Percentiles rank a stretch among this genome's conserved stretches.
Conservation (phyloP, 2,888 invertebrate genomes). For the Bedellia somnulentella region DNA sequence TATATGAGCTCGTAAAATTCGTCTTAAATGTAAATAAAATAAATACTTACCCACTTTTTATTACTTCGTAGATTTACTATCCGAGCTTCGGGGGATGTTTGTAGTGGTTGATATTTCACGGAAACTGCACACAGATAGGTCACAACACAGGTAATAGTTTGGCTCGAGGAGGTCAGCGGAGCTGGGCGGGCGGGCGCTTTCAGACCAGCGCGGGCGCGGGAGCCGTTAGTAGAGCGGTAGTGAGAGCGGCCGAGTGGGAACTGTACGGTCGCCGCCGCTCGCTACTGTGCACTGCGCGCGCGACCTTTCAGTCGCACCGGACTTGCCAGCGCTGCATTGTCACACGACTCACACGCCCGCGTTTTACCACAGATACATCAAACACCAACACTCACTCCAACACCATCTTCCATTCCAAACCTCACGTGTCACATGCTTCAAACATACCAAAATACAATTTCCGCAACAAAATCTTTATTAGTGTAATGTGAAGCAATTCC, state of each 20-base stretch:
- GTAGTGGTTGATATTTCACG: neutral
- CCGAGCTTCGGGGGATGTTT: neutral
- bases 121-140: neutral
- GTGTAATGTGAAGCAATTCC: neutral
- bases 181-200: slow-evolving; percentile 22
- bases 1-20: slow-evolving; percentile 3
- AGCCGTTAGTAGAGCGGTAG: neutral
- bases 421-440: neutral
- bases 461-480: neutral
- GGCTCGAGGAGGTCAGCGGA: slow-evolving; percentile 4
- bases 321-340: no score
- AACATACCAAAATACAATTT: neutral
- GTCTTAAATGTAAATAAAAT: slow-evolving; percentile 9
- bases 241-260: neutral
- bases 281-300: neutral
- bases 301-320: no score
- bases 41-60: slow-evolving; percentile 47
- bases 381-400: no score
- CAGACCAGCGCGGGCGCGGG: neutral
- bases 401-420: no score
- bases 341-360: no score
- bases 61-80: slow-evolving; percentile 15
- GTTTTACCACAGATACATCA: no score
- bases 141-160: neutral
- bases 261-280: neutral